Percentiles rank a stretch among this genome's conserved stretches.
These are phyloP conservation scores for Leucophenga varia DNA, from an alignment of 1,140 invertebrate species.

Conservation along the genomic window DNA sequence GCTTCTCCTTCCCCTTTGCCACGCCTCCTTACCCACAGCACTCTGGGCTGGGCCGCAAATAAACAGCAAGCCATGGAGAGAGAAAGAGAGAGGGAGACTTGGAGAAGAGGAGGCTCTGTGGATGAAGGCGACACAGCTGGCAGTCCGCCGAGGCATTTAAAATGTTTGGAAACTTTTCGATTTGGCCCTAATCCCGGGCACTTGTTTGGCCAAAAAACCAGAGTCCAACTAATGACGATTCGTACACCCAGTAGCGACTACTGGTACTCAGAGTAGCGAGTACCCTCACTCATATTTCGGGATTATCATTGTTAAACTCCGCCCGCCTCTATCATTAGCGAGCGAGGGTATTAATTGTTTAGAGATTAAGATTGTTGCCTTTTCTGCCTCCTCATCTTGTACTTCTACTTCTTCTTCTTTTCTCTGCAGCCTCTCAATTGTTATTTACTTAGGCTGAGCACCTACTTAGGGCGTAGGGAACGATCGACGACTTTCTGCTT, in stretches of 20 bases:
- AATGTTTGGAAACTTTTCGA: conserved; percentile 34
- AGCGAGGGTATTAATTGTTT: conserved; percentile 32
- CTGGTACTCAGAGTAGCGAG: no score
- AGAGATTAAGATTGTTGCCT: conserved; percentile 44
- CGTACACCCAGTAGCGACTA: conserved; percentile 17
- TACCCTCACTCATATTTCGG: conserved; percentile 25
- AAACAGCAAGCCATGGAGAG: no score
- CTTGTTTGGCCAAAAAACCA: conserved; percentile 18
- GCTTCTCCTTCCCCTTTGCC: neutral
- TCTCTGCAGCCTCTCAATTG: conserved; percentile 26
- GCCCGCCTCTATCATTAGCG: conserved; percentile 39
- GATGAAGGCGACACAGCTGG: conserved; percentile 29
- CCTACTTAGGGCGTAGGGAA: conserved; percentile 7
- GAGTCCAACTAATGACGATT: conserved; percentile 12
- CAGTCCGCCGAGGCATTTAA: conserved; percentile 25
- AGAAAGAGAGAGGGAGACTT: neutral
- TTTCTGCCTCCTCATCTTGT: neutral
- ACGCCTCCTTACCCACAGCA: neutral
- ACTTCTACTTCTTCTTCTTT: conserved; percentile 3
- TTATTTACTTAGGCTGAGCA: conserved; percentile 36
- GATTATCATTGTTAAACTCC: conserved; percentile 38
- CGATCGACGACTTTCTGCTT: conserved; percentile 41
- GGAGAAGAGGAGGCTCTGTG: no score
- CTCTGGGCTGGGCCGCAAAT: conserved; percentile 27
- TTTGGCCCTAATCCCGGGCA: conserved; percentile 29